These are phyloP conservation scores for Rhabditoides inermis DNA, from an alignment of 2,888 invertebrate genomes.

Conservation along the genomic window DNA sequence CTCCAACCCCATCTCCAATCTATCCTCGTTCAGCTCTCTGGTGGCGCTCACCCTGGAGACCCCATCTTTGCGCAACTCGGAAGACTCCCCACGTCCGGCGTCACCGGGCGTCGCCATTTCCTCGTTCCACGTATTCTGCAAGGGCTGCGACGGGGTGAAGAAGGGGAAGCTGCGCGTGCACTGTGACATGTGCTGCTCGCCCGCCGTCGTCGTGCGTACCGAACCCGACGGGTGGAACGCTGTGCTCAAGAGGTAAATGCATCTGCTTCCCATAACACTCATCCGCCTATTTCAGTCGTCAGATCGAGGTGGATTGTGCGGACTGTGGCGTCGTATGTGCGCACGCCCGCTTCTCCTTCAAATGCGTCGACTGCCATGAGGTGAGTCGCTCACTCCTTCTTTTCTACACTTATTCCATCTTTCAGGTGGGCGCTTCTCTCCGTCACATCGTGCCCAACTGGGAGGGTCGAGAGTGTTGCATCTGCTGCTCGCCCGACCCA, in stretches of 20 bases:
- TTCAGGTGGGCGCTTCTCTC: not conserved
- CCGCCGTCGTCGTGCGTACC: not conserved
- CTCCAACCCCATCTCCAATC: too few species aligned
- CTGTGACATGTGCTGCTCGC: too few species aligned
- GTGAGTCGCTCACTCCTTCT: not conserved
- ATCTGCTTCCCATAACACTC: not conserved
- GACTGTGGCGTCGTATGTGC: not conserved
- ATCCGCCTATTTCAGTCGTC: not conserved
- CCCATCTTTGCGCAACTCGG: too few species aligned
- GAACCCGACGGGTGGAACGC: not conserved
- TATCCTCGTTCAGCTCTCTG: too few species aligned
- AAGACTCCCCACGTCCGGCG: too few species aligned
- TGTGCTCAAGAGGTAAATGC: constrained; percentile 1
- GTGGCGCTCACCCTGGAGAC: too few species aligned
- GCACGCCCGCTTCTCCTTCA: not conserved
- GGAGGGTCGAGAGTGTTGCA: too few species aligned
- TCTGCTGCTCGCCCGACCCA: not conserved
- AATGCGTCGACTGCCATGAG: not conserved
- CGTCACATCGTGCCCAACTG: too few species aligned
- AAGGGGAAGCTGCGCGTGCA: too few species aligned
- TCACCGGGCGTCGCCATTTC: too few species aligned
- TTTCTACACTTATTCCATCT: not conserved
- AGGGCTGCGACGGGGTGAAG: too few species aligned
- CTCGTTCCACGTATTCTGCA: too few species aligned
- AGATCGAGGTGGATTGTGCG: not conserved